Conservation (phyloP, 2,888 invertebrate species). For the Melanotus villosus region DNA sequence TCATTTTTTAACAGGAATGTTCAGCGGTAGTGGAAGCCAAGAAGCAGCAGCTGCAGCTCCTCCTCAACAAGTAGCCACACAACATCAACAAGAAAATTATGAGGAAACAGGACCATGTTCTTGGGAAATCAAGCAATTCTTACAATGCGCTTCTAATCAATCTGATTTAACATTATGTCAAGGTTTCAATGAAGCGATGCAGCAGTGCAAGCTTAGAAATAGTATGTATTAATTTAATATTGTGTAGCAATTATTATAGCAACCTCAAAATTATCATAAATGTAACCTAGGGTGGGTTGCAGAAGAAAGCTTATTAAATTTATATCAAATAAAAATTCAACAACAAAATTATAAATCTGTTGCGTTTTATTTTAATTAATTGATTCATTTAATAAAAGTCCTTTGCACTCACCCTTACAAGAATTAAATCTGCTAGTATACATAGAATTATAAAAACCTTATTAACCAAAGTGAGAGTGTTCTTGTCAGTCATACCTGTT, state of each 20-base stretch:
- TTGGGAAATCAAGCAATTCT: constrained; percentile 96
- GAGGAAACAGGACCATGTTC: constrained; percentile 86
- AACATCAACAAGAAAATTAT: constrained; percentile 67
- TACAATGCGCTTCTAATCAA: constrained; percentile 94
- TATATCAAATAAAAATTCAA: no score
- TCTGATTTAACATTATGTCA: constrained; percentile 92
- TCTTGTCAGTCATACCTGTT: no score
- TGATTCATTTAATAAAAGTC: no score
- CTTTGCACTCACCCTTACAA: no score
- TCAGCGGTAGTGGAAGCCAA: constrained; percentile 68
- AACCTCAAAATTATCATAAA: no score
- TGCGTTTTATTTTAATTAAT: no score
- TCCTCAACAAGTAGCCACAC: constrained; percentile 65
- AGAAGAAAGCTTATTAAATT: no score
- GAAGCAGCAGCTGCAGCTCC: constrained; percentile 66
- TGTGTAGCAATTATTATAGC: background rate
- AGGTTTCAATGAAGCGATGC: constrained; percentile 97
- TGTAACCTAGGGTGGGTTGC: no score
- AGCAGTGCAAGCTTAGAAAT: constrained; percentile 92
- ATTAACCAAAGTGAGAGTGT: no score
- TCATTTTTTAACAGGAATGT: constrained; percentile 28
- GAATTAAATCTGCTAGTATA: no score
- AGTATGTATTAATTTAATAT: constrained; percentile 68
- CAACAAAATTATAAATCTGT: no score
- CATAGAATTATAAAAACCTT: no score